phyloP scores from a whole-genome alignment of 2,113 vertebrate genomes.

The Aphyosemion australe region DNA sequence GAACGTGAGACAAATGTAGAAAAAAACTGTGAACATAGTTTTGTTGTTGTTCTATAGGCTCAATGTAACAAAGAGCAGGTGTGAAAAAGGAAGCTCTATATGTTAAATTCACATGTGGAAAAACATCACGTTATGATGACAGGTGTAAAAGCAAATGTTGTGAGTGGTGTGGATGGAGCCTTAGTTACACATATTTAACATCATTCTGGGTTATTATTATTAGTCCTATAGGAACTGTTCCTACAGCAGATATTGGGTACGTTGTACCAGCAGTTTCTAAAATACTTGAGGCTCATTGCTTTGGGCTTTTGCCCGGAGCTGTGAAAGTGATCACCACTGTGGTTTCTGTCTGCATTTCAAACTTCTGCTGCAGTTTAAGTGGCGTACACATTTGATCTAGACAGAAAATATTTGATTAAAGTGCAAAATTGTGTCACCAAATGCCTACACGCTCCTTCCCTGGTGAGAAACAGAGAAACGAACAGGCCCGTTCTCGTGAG shows the following conservation, averaged over 20 bases:
- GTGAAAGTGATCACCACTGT: conserved; percentile 66
- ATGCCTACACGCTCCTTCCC: conserved; percentile 52
- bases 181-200: not conserved
- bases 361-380: conserved; percentile 49
- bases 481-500: conserved; percentile 50
- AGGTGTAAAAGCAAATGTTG: too few relatives aligned
- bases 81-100: too few relatives aligned
- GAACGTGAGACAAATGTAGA: too few relatives aligned
- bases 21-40: too few relatives aligned
- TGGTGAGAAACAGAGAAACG: conserved; percentile 26
- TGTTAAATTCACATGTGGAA: too few relatives aligned
- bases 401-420: conserved; percentile 59
- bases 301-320: conserved; percentile 43
- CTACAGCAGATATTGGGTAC: conserved; percentile 31
- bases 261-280: conserved; percentile 42
- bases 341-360: conserved; percentile 59
- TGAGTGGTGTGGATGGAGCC: too few relatives aligned
- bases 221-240: conserved; percentile 39
- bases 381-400: conserved; percentile 34
- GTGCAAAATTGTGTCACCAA: conserved; percentile 64
- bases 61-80: too few relatives aligned
- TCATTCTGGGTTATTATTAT: not conserved
- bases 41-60: too few relatives aligned
- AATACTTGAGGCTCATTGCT: conserved; percentile 28
- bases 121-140: too few relatives aligned